These are phyloP conservation scores for Enteromius paludinosus DNA, from an alignment of 2,797 vertebrate species.

Conservation along the genomic window DNA sequence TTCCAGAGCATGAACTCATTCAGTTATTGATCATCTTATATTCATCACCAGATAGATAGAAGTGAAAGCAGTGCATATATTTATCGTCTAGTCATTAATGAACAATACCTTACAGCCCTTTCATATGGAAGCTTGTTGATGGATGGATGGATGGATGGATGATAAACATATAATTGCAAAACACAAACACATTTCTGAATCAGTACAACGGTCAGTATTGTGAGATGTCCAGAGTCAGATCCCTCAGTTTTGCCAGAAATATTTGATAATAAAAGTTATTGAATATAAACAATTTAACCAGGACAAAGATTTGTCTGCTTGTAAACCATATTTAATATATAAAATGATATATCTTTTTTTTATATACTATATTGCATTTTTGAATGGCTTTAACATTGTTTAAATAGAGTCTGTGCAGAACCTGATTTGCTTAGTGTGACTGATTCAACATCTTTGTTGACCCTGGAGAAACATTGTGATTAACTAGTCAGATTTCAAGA, in stretches of 20 bases:
- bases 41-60: conserved; percentile 22
- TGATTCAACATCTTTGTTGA: no score
- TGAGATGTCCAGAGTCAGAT: background rate
- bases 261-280: background rate
- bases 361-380: no score
- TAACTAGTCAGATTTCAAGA: no score
- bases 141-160: background rate
- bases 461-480: no score
- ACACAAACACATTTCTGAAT: background rate
- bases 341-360: background rate
- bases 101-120: background rate
- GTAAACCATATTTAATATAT: background rate
- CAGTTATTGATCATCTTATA: conserved; percentile 29
- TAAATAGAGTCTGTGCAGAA: background rate
- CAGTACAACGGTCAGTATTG: no score
- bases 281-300: background rate
- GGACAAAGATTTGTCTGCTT: background rate
- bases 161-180: background rate
- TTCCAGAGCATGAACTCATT: conserved; percentile 35
- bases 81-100: conserved; percentile 12
- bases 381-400: background rate
- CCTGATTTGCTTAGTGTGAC: no score
- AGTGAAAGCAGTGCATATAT: conserved; percentile 4
- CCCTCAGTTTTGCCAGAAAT: background rate
- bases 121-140: background rate